Base-by-base conservation (phyloP, 2,888 invertebrate genomes). In the Gnatocerus cornutus region DNA sequence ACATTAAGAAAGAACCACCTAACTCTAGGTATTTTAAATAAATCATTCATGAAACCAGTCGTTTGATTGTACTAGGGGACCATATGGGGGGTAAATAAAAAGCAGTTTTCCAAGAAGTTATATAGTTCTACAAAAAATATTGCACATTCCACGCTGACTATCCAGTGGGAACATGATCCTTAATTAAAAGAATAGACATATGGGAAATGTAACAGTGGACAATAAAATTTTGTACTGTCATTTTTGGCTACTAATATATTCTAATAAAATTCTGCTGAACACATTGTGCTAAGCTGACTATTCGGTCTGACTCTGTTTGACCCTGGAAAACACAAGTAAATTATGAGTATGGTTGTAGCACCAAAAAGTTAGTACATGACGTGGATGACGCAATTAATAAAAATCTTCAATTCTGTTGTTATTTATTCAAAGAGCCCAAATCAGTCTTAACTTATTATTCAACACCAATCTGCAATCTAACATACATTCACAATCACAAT, bases 361-460 rank as follows among this genome's bases (percentile, higher is more conserved):
- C 6, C n/a, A 41, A 12, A 10, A 33, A 46, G 63, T 63, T 63
- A 63, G 63, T 63, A 59, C 16, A 62, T 62, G 62, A 62, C 9
- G 27, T 43, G 29, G 59, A 46, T 62, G 50, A 37, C 16, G 10
- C 10, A 37, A 56, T 56, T 58, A 63, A 56, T 46, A 56, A 65
- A 59, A 65, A 65, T 55, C 13, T 10, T 16, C 14, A 37, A 46
- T 46, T 48, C n/a, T 27, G 37, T 46, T 65, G 65, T 48, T 65
- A 46, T 65, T 68, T 68, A 68, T 68, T 68, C 21, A 46, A 55
- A 41, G 39, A 59, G 48, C 33, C 30, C 14, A 56, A 52, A 53
- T 62, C 68, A 68, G 68, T 68, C 68, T 68, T 68, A 68, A 68
- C 43, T 68, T 61, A 67, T 45, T 39, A 43, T 1, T 65, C 50